These are phyloP conservation scores for Sphaeridia pumilis DNA, from an alignment of 2,888 invertebrate species.

Conservation along the genomic window DNA sequence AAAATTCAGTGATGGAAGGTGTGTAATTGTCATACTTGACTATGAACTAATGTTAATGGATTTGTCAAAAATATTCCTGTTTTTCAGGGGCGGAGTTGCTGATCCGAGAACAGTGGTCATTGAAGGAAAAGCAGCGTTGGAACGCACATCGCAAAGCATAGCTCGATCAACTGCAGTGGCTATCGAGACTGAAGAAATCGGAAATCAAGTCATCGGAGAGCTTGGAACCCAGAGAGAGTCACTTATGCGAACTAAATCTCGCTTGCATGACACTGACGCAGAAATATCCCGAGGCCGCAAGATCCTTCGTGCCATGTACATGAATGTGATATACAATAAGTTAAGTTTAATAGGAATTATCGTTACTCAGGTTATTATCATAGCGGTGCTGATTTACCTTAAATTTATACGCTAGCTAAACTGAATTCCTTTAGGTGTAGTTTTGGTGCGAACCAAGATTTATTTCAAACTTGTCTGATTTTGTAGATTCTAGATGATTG, in stretches of 20 bases:
- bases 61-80: neutral
- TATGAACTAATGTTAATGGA: neutral
- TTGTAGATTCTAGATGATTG: no score
- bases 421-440: no score
- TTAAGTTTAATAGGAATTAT: conserved; percentile 61
- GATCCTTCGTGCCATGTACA: conserved; percentile 54
- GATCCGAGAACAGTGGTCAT: conserved; percentile 48
- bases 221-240: conserved; percentile 64
- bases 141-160: conserved; percentile 52
- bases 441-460: no score
- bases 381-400: conserved; percentile 51
- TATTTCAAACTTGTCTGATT: no score
- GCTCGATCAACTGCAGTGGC: conserved; percentile 60
- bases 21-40: neutral
- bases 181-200: conserved; percentile 67
- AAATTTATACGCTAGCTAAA: conserved; percentile 48
- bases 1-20: conserved; percentile 30
- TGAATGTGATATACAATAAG: conserved; percentile 62
- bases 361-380: conserved; percentile 54
- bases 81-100: conserved; percentile 38
- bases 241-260: conserved; percentile 49
- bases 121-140: conserved; percentile 47
- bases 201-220: conserved; percentile 62
- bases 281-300: conserved; percentile 53
- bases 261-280: conserved; percentile 59